A percentile compares a stretch with the other conserved stretches of the same genome.
These are phyloP conservation scores for Platerodrilus igneus DNA, from an alignment of 2,888 invertebrate species.

Conservation along the genomic window DNA sequence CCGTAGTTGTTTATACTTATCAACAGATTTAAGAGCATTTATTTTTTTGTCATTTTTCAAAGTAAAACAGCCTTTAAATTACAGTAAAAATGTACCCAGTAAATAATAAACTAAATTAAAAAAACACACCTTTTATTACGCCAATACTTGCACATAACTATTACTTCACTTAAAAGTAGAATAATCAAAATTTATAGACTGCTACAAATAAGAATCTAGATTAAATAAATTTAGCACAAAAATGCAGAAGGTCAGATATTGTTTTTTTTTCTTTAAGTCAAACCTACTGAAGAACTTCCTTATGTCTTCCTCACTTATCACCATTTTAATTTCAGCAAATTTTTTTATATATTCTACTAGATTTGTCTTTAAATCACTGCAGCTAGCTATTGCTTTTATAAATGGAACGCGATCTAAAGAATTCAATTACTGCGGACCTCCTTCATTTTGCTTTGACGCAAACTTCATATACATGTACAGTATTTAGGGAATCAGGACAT, in stretches of 20 bases:
- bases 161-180: neutral
- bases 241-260: constrained; percentile 63
- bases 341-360: constrained; percentile 76
- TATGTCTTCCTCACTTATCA: constrained; percentile 87
- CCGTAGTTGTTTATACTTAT: no score
- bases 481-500: constrained; percentile 70
- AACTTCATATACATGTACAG: constrained; percentile 76
- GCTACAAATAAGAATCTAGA: neutral
- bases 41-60: no score
- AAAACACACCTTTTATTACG: no score
- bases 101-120: no score
- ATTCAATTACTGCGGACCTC: constrained; percentile 72
- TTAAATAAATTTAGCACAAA: constrained; percentile 57
- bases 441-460: constrained; percentile 71
- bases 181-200: neutral
- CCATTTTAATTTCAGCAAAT: constrained; percentile 76
- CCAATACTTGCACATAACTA: no score
- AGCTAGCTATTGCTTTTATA: constrained; percentile 80
- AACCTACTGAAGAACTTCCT: constrained; percentile 82
- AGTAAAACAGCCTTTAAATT: no score
- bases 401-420: constrained; percentile 77
- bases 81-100: no score
- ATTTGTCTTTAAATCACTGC: constrained; percentile 82
- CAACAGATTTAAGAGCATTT: no score
- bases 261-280: constrained; percentile 67